Evolutionary conservation across 2,113 vertebrate species (phyloP).

Genomic region (Pongo abelii): DNA sequence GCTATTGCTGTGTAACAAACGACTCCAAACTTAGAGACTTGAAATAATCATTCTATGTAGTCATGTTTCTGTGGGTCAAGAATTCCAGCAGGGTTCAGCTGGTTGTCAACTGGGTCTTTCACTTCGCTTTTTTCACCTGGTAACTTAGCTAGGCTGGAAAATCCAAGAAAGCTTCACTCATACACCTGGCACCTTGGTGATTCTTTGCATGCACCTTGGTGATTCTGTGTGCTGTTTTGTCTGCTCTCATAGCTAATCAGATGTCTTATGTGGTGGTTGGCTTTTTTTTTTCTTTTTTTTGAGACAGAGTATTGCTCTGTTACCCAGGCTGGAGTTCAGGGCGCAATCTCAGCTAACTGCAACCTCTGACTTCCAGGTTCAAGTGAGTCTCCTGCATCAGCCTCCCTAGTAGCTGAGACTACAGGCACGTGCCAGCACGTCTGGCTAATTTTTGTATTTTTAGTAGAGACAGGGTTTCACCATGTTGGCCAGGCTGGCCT

Average conservation of each 20-base stretch:
- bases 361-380: background rate
- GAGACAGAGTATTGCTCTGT: background rate
- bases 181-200: background rate
- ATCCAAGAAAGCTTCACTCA: background rate
- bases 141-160: background rate
- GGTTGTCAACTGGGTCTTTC: background rate
- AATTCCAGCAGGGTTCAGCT: background rate
- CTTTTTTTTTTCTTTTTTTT: background rate
- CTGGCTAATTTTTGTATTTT: background rate
- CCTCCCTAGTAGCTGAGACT: background rate
- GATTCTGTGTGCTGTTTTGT: background rate
- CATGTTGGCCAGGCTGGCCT: background rate
- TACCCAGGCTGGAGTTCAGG: background rate
- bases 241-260: background rate
- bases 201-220: background rate
- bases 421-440: rapidly evolving
- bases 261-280: background rate
- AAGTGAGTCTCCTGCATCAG: background rate
- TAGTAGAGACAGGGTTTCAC: background rate
- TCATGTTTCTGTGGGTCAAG: background rate
- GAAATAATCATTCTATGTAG: background rate
- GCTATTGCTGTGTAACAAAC: background rate
- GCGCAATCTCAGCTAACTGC: rapidly evolving
- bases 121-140: background rate
- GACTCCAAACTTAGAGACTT: background rate